These are phyloP conservation scores for Microtus oregoni DNA, from an alignment of 2,113 vertebrate species.

Conservation along the genomic window DNA sequence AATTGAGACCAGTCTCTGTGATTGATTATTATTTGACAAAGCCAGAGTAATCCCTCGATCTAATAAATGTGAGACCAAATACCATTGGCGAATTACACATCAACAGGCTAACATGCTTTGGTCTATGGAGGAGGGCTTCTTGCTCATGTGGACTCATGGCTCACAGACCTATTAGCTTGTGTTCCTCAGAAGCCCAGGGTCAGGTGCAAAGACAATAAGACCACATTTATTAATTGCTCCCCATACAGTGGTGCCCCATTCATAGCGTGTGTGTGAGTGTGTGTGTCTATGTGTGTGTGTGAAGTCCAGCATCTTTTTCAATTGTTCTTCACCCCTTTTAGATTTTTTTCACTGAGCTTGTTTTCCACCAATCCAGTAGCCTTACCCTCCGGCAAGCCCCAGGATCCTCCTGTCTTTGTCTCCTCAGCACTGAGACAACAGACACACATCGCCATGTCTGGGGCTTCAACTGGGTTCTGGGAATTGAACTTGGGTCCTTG, in stretches of 20 bases:
- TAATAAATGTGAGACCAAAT: slow-evolving; percentile 5
- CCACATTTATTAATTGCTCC: neutral
- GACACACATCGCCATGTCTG: neutral
- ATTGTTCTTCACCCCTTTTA: neutral
- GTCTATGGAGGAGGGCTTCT: neutral
- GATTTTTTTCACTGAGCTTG: neutral
- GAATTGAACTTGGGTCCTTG: neutral
- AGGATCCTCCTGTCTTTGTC: too few species aligned
- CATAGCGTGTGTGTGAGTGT: neutral
- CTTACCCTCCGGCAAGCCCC: neutral
- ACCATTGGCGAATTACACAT: neutral
- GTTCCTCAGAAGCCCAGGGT: neutral
- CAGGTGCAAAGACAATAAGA: too few species aligned
- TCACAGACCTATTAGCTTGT: neutral
- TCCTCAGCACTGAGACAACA: neutral
- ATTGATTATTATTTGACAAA: slow-evolving; percentile 2
- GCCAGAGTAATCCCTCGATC: neutral
- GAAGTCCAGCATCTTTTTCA: neutral
- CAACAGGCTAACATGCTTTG: neutral
- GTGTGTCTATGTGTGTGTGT: too few species aligned
- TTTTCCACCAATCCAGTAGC: neutral
- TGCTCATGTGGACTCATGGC: neutral
- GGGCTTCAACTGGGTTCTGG: neutral
- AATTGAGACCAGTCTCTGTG: neutral
- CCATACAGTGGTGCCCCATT: neutral